Evolutionary conservation across 2,113 vertebrate genomes (phyloP), one percentile per base, ranked within the genome.

Genomic region (Otocyon megalotis): DNA sequence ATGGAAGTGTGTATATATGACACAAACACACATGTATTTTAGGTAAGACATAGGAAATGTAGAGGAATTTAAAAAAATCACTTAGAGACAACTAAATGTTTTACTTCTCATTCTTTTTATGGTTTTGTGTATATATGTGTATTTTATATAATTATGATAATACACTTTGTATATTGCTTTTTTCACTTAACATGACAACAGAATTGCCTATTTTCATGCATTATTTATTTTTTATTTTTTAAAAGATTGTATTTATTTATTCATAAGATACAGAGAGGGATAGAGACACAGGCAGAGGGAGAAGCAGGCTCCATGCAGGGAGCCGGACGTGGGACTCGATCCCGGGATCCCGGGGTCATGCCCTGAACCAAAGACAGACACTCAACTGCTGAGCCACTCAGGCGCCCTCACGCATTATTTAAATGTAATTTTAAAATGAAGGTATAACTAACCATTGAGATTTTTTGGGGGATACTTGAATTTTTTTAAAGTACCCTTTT

Each of bases 401-500:
- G 60, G 60, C 1, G 22, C 60, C 60, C 60, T 43, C 43, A 43
- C 6, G 6, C 43, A 43, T 69, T 35, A 69, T 69, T 69, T 69
- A 69, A 69, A 69, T 10, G n/a, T 43, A 94, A 90, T 67, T 94
- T 90, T 79, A 94, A 85, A 85, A 19, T 50, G 37, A 83, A 69
- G 8, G 2, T 91, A 37, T 63, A 92, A 50, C 11, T 87, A 65
- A 53, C 22, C 4, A 77, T 62, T 76, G 72, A 92, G 32, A 30
- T 65, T 92, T 84, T 71, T 17, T 4, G 32, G 91, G n/a, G 43
- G 65, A 1, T 71, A 26, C 14, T 83, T 82, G 2, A 32, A 4
- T 56, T 54, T 87, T 74, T 37, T 65, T 2, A 4, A 85, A 77
- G 8, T 77, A 77, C 43, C 14, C 43, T 5, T 87, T 90, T 19